A percentile compares a stretch with the other conserved stretches of the same genome.
Conservation (phyloP, 2,113 vertebrate genomes). For the Synchiropus splendidus region DNA sequence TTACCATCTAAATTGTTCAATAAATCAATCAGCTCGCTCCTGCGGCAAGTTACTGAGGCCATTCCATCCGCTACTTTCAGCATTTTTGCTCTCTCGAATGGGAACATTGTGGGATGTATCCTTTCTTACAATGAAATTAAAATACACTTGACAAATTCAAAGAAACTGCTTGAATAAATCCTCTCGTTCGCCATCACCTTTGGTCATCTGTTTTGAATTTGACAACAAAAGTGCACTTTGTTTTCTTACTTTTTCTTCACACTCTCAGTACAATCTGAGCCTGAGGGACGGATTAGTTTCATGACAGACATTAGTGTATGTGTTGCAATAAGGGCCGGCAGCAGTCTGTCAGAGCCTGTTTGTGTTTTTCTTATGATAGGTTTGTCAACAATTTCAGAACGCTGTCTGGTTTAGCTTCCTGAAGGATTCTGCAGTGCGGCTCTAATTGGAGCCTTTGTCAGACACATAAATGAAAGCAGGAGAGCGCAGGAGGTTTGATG, state of each 20-base stretch:
- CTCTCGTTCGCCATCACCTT: conserved; percentile 40
- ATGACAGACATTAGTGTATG: conserved; percentile 44
- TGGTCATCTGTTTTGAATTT: conserved; percentile 56
- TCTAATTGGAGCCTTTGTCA: conserved; percentile 24
- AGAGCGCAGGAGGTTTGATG: conserved; percentile 1
- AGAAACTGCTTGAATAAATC: conserved; percentile 14
- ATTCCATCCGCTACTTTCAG: conserved; percentile 25
- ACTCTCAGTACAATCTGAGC: conserved; percentile 33
- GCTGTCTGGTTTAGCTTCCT: conserved; percentile 1
- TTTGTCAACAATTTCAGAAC: conserved; percentile 17
- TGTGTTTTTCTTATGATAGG: conserved; percentile 7
- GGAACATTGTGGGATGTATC: conserved; percentile 11
- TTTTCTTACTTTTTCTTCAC: conserved; percentile 9
- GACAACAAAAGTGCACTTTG: conserved; percentile 33
- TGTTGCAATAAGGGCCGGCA: conserved; percentile 12
- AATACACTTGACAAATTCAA: conserved; percentile 29
- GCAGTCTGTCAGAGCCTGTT: conserved; percentile 13
- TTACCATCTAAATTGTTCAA: conserved; percentile 11
- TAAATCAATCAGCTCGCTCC: conserved; percentile 9
- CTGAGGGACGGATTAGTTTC: conserved; percentile 39
- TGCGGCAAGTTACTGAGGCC: conserved; percentile 12
- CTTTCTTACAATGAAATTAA: conserved; percentile 3
- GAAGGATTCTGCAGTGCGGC: conserved; percentile 10
- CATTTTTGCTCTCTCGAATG: conserved; percentile 30
- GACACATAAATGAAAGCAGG: conserved; percentile 1